Evolutionary conservation across 2,113 vertebrate genomes (phyloP).

Genomic region (Apeltes quadracus): DNA sequence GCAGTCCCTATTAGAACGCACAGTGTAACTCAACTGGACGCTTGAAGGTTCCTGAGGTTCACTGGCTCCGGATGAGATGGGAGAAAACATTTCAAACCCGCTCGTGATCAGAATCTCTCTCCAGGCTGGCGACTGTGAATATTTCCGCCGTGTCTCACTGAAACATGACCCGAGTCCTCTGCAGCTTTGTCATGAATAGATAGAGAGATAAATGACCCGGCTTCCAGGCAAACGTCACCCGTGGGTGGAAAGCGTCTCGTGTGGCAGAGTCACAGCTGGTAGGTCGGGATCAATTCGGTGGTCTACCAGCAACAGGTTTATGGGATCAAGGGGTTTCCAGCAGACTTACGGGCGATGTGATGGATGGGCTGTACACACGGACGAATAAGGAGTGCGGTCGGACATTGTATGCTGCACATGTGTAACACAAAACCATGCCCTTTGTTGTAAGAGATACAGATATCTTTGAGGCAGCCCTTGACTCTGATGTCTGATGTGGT

Average conservation of each 20-base stretch:
- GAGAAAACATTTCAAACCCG: slow-evolving; percentile 33
- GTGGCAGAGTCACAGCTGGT: slow-evolving; percentile 48
- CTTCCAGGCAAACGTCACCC: slow-evolving; percentile 53
- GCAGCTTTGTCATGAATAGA: slow-evolving; percentile 42
- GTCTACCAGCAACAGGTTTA: slow-evolving; percentile 14
- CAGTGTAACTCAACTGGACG: background rate
- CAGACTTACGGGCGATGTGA: slow-evolving; percentile 35
- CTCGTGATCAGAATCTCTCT: slow-evolving; percentile 16
- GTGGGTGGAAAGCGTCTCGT: slow-evolving; percentile 34
- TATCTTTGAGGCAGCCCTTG: slow-evolving; percentile 9
- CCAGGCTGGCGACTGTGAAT: slow-evolving; percentile 57
- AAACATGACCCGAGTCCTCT: slow-evolving; percentile 54
- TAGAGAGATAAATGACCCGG: slow-evolving; percentile 40
- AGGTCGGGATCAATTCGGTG: slow-evolving; percentile 54
- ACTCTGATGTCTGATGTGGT: slow-evolving; percentile 12
- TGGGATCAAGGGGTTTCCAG: slow-evolving; percentile 59
- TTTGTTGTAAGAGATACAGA: slow-evolving; percentile 19
- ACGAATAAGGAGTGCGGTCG: slow-evolving; percentile 52
- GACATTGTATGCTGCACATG: background rate
- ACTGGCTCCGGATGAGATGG: slow-evolving; percentile 63
- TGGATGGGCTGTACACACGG: slow-evolving; percentile 9
- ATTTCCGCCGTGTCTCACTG: slow-evolving; percentile 60
- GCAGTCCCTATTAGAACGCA: slow-evolving; percentile 24
- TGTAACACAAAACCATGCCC: slow-evolving; percentile 32
- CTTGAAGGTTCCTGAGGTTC: slow-evolving; percentile 36